phyloP scores from a whole-genome alignment of 92 coral and sea anemone genomes.

The Virgularia gustaviana region DNA sequence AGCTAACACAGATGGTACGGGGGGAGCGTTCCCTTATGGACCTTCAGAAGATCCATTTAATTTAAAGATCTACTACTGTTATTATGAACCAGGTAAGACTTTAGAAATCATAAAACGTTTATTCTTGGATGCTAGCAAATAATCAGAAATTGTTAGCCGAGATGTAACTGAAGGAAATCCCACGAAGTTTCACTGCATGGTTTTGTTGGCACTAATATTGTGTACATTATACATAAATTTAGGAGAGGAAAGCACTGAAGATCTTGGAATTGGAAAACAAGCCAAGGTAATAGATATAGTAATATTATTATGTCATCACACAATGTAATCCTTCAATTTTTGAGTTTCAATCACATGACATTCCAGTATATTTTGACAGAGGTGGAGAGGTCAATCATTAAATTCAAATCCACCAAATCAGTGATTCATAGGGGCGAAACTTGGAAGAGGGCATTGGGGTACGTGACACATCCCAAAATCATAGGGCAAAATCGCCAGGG shows the following conservation, averaged over 20 bases:
- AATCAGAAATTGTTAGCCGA: too few species aligned
- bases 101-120: background rate
- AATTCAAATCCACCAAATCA: too few species aligned
- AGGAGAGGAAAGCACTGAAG: conserved; percentile 95
- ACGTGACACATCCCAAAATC: too few species aligned
- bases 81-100: conserved; percentile 87
- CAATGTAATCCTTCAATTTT: too few species aligned
- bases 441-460: too few species aligned
- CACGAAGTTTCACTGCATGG: background rate
- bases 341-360: too few species aligned
- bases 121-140: background rate
- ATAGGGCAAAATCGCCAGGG: too few species aligned
- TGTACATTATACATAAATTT: background rate
- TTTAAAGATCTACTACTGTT: conserved; percentile 89
- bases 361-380: too few species aligned
- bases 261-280: conserved; percentile 93
- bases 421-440: too few species aligned
- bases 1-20: conserved; percentile 88
- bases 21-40: conserved; percentile 93
- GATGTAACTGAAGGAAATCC: too few species aligned
- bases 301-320: too few species aligned
- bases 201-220: background rate
- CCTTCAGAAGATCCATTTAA: conserved; percentile 98
- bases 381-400: too few species aligned
- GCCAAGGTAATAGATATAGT: conserved; percentile 53